Conservation (phyloP, 2,113 vertebrate genomes). For the Paradisaea rubra region DNA sequence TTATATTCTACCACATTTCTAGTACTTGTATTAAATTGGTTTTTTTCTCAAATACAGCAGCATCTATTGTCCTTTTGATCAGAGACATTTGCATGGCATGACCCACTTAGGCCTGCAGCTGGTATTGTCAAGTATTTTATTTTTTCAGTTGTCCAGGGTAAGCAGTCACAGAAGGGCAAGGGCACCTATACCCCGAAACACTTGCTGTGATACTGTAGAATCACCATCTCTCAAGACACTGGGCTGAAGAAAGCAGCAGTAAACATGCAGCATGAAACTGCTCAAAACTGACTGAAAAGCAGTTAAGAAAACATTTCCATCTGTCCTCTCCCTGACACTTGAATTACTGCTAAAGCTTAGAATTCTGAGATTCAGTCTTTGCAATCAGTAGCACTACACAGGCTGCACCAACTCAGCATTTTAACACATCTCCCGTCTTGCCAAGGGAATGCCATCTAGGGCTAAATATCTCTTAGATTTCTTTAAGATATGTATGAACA, state of each 20-base stretch:
- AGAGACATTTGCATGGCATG: not conserved
- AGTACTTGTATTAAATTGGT: not conserved
- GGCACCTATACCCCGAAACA: not conserved
- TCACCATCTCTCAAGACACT: not conserved
- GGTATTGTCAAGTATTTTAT: not conserved
- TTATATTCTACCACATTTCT: not conserved
- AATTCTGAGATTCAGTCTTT: not conserved
- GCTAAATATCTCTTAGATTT: not conserved
- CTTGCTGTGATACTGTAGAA: not conserved
- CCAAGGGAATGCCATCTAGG: not conserved
- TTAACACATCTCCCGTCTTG: not conserved
- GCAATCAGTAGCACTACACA: not conserved
- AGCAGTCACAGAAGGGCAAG: not conserved
- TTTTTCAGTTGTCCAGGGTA: not conserved
- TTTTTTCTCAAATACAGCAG: not conserved
- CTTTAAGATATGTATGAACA: not conserved
- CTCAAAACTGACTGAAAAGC: not conserved
- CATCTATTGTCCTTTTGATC: not conserved
- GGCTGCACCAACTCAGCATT: not conserved
- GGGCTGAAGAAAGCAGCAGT: not conserved
- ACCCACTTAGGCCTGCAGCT: not conserved
- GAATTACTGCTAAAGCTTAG: not conserved
- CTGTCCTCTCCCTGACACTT: not conserved
- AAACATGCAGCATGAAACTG: not conserved
- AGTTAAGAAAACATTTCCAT: not conserved